These are phyloP conservation scores for Pachymerium ferrugineum DNA, from an alignment of 2,888 invertebrate genomes.

Conservation along the genomic window DNA sequence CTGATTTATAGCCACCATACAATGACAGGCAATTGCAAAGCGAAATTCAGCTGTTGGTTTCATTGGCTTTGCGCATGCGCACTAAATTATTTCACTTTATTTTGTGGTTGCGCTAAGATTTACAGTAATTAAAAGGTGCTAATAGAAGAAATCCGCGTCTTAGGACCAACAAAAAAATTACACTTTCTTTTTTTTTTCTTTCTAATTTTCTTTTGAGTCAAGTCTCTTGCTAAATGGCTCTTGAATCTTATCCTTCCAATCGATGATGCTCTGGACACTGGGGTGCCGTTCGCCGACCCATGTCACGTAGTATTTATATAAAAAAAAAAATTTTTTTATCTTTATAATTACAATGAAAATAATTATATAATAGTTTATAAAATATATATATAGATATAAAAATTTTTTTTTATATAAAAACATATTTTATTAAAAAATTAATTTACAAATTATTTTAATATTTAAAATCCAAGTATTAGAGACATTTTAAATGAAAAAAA, in stretches of 20 bases:
- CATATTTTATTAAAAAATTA: no score
- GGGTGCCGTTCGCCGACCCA: not conserved
- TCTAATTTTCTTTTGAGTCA: constrained; percentile 14
- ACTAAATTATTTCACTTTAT: constrained; percentile 3
- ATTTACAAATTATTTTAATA: no score
- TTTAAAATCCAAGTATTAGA: no score
- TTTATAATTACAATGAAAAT: not conserved
- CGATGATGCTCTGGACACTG: not conserved
- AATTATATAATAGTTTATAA: no score
- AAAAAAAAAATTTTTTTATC: not conserved
- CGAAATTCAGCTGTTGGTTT: constrained; percentile 18
- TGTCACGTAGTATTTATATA: not conserved
- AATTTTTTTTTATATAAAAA: no score
- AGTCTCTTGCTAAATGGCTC: constrained; percentile 1
- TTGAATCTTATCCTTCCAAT: constrained; percentile 17
- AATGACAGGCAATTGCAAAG: constrained; percentile 18
- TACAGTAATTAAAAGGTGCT: constrained; percentile 14
- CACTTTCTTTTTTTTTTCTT: not conserved
- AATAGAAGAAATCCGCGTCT: constrained; percentile 8
- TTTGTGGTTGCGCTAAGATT: constrained; percentile 1
- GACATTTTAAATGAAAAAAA: no score
- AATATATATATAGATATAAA: no score
- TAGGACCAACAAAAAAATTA: not conserved
- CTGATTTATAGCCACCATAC: constrained; percentile 7
- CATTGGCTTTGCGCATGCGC: not conserved